These are phyloP conservation scores for Grammomys surdaster DNA, from an alignment of 2,113 vertebrate species.

Conservation along the genomic window DNA sequence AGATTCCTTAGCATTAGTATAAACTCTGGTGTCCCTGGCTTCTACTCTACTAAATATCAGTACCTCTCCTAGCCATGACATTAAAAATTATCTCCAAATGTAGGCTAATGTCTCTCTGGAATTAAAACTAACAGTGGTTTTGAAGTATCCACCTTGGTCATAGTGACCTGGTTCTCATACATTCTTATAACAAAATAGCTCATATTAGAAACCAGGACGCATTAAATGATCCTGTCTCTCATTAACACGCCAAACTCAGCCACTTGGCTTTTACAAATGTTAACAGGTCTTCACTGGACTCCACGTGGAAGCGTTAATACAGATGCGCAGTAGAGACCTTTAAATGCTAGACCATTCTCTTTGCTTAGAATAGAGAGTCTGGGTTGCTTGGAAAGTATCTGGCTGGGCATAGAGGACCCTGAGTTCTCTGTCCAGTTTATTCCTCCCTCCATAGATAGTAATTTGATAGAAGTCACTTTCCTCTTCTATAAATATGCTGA, in stretches of 20 bases:
- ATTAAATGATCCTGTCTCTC: neutral
- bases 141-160: neutral
- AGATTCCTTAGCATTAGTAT: neutral
- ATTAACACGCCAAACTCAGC: neutral
- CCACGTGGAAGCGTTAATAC: neutral
- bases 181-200: neutral
- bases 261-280: neutral
- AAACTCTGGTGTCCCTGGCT: neutral
- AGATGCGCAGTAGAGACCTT: neutral
- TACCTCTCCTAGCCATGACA: no score
- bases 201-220: neutral
- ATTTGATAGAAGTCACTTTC: constrained; percentile 28
- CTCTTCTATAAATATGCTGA: neutral
- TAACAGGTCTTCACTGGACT: neutral
- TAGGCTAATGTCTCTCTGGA: neutral
- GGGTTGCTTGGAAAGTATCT: neutral
- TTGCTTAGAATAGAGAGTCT: neutral
- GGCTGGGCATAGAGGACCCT: neutral
- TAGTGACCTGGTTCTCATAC: neutral
- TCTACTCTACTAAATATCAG: neutral
- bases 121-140: neutral
- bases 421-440: neutral
- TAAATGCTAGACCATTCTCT: neutral
- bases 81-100: neutral
- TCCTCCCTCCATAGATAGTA: neutral